phyloP scores from a whole-genome alignment of 2,888 invertebrate species.

The Crossocerus cetratus region DNA sequence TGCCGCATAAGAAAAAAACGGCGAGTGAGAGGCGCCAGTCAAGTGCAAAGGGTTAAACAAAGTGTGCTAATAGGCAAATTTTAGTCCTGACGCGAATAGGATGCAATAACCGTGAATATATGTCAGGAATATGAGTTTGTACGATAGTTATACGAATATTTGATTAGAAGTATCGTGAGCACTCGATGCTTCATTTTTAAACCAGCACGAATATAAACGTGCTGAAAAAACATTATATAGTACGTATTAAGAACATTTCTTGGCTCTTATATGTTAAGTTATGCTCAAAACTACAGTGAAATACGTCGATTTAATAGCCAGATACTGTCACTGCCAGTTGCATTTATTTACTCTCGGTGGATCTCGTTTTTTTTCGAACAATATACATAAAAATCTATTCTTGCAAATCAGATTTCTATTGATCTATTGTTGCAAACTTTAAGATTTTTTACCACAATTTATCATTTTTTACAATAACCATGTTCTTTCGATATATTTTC shows the following conservation, averaged over 20 bases:
- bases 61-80: conserved; percentile 13
- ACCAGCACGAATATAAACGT: too few relatives aligned
- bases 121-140: neutral
- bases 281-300: conserved; percentile 39
- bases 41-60: conserved; percentile 5
- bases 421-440: too few relatives aligned
- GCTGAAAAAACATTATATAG: neutral
- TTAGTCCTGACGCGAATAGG: conserved; percentile 3
- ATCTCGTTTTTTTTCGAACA: conserved; percentile 29
- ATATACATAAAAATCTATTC: conserved; percentile 3
- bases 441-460: conserved; percentile 7
- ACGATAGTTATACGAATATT: conserved; percentile 5
- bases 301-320: conserved; percentile 7
- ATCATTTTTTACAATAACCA: conserved; percentile 14
- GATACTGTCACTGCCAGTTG: conserved; percentile 47
- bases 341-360: conserved; percentile 48
- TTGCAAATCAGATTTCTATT: too few relatives aligned
- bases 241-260: too few relatives aligned
- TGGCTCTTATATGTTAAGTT: conserved; percentile 11
- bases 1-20: too few relatives aligned
- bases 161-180: neutral
- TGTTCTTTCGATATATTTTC: neutral
- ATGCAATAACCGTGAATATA: conserved; percentile 20
- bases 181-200: neutral
- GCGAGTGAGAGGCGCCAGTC: too few relatives aligned